These are phyloP conservation scores for Caenorhabditis sulstoni DNA, from an alignment of 2,888 invertebrate species.

Conservation along the genomic window DNA sequence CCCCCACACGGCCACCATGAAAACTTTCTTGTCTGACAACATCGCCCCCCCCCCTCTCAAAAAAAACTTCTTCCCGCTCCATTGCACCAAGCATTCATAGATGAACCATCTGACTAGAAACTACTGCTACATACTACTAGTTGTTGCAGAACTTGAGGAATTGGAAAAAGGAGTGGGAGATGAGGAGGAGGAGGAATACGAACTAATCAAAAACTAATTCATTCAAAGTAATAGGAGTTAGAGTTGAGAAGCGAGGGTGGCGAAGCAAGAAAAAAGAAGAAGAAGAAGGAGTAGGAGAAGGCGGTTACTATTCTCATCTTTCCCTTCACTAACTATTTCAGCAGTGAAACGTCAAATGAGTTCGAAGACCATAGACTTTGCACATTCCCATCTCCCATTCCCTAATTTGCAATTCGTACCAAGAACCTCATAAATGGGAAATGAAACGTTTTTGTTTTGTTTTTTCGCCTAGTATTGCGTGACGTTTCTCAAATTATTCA, in stretches of 20 bases:
- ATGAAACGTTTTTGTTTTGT: too few relatives aligned
- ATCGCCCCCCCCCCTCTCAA: too few relatives aligned
- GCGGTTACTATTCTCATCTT: conserved; percentile 33
- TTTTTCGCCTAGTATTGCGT: too few relatives aligned
- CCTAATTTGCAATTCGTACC: too few relatives aligned
- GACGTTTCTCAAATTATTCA: too few relatives aligned
- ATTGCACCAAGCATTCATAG: conserved; percentile 15
- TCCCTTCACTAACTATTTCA: conserved; percentile 11
- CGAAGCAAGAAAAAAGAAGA: too few relatives aligned
- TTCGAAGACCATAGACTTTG: conserved; percentile 3
- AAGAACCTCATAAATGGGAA: too few relatives aligned
- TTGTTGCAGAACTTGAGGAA: not conserved
- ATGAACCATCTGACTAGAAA: conserved; percentile 13
- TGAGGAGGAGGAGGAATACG: not conserved
- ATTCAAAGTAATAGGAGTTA: conserved; percentile 44
- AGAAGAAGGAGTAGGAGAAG: not conserved
- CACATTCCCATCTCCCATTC: not conserved
- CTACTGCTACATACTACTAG: too few relatives aligned
- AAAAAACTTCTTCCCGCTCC: conserved; percentile 2
- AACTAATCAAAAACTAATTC: conserved; percentile 48
- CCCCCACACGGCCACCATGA: not conserved
- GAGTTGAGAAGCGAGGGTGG: conserved; percentile 30
- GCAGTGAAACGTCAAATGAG: conserved; percentile 22
- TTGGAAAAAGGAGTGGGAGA: conserved; percentile 1
- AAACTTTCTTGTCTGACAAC: not conserved